phyloP scores from a whole-genome alignment of 1,140 invertebrate genomes.

The Drosophila pruinosa region DNA sequence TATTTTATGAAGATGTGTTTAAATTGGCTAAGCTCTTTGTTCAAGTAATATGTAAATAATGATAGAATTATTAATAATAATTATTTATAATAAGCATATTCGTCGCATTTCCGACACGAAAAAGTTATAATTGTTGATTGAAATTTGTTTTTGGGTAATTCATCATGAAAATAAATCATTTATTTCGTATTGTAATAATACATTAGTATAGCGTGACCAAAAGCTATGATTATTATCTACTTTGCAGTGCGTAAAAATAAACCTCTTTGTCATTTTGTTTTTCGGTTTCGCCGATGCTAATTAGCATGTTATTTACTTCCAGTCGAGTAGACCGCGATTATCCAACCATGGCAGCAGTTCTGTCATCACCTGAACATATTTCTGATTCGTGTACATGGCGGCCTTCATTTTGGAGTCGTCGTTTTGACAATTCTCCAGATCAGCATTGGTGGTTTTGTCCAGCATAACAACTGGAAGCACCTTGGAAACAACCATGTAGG shows the following conservation, averaged over 20 bases:
- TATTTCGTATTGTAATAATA: conserved; percentile 16
- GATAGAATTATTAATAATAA: too few species aligned
- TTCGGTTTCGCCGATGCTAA: conserved; percentile 12
- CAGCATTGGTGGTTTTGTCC: conserved; percentile 56
- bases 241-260: background rate
- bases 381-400: conserved; percentile 74
- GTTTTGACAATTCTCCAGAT: conserved; percentile 45
- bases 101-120: too few species aligned
- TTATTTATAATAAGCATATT: too few species aligned
- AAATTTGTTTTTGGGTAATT: background rate
- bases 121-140: too few species aligned
- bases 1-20: too few species aligned
- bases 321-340: conserved; percentile 76
- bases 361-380: conserved; percentile 70
- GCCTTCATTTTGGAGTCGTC: conserved; percentile 71
- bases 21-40: too few species aligned
- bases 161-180: background rate
- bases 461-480: conserved; percentile 75
- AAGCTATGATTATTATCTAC: background rate
- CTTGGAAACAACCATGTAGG: conserved; percentile 75
- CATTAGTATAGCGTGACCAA: conserved; percentile 17
- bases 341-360: conserved; percentile 78
- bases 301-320: conserved; percentile 54
- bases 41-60: too few species aligned
- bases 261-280: conserved; percentile 72